phyloP scores from a whole-genome alignment of 2,113 vertebrate species.

The Lanius ludovicianus region DNA sequence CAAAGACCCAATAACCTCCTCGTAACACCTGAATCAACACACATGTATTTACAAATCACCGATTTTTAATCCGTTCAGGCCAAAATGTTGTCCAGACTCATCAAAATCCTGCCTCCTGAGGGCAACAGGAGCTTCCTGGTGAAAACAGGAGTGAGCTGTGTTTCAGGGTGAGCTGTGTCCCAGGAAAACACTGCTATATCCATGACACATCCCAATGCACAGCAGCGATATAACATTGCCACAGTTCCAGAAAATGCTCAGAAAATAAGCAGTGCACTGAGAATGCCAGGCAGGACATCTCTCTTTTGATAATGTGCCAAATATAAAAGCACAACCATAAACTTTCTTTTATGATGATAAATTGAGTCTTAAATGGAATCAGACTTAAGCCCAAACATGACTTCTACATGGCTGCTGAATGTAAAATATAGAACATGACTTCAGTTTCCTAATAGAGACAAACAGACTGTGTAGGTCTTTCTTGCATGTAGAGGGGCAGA shows the following conservation, averaged over 20 bases:
- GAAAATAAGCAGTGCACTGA: not conserved
- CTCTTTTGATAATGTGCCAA: not conserved
- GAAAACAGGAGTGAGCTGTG: not conserved
- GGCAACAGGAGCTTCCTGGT: not conserved
- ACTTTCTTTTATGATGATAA: not conserved
- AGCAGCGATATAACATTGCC: fast-evolving
- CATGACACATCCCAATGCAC: not conserved
- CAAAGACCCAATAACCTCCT: not conserved
- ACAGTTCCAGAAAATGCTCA: not conserved
- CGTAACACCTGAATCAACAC: not conserved
- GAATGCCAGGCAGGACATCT: not conserved
- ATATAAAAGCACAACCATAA: not conserved
- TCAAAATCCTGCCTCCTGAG: not conserved
- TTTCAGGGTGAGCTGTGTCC: not conserved
- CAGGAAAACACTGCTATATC: not conserved
- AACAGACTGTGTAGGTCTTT: not conserved
- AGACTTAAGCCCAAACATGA: not conserved
- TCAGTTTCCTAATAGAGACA: not conserved
- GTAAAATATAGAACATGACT: not conserved
- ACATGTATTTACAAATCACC: not conserved
- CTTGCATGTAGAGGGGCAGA: not conserved
- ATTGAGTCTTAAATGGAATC: not conserved
- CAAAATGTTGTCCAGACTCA: not conserved
- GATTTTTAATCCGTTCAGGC: not conserved
- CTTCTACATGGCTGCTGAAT: not conserved